phyloP scores from a whole-genome alignment of 2,888 invertebrate genomes.

The Invenusta paracnida region DNA sequence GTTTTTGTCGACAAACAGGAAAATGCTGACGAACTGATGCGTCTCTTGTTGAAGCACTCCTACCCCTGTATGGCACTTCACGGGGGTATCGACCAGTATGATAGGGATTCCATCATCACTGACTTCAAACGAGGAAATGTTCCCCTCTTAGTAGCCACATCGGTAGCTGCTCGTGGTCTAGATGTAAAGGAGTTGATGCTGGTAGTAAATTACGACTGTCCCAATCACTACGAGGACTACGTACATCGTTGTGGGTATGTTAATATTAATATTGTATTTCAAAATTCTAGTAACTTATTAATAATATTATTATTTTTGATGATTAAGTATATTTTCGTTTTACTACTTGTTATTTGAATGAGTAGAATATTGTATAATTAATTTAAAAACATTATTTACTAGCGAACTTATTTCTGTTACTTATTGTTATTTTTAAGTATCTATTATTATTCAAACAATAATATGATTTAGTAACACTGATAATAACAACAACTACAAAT shows the following conservation, averaged over 20 bases:
- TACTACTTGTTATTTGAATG: too few relatives aligned
- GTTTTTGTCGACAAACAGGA: slow-evolving; percentile 98
- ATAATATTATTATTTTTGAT: too few relatives aligned
- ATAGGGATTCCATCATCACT: slow-evolving; percentile 90
- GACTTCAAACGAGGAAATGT: slow-evolving; percentile 92
- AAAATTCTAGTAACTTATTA: too few relatives aligned
- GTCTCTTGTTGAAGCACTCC: slow-evolving; percentile 89
- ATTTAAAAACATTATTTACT: too few relatives aligned
- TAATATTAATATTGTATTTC: slow-evolving; percentile 37
- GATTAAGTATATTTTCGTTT: too few relatives aligned
- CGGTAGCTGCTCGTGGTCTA: slow-evolving; percentile 93
- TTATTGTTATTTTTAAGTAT: too few relatives aligned
- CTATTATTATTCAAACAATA: too few relatives aligned
- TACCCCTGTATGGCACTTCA: slow-evolving; percentile 95
- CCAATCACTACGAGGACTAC: slow-evolving; percentile 99
- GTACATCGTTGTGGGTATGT: slow-evolving; percentile 83
- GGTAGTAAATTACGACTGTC: slow-evolving; percentile 97
- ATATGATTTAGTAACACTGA: too few relatives aligned
- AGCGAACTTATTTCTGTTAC: too few relatives aligned
- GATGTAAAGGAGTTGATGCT: slow-evolving; percentile 95
- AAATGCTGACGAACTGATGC: slow-evolving; percentile 77
- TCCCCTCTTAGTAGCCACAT: slow-evolving; percentile 85
- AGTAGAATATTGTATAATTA: too few relatives aligned
- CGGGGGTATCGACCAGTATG: slow-evolving; percentile 98
- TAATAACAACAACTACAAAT: too few relatives aligned